Conservation (phyloP, 2,113 vertebrate genomes). For the Caloenas nicobarica region DNA sequence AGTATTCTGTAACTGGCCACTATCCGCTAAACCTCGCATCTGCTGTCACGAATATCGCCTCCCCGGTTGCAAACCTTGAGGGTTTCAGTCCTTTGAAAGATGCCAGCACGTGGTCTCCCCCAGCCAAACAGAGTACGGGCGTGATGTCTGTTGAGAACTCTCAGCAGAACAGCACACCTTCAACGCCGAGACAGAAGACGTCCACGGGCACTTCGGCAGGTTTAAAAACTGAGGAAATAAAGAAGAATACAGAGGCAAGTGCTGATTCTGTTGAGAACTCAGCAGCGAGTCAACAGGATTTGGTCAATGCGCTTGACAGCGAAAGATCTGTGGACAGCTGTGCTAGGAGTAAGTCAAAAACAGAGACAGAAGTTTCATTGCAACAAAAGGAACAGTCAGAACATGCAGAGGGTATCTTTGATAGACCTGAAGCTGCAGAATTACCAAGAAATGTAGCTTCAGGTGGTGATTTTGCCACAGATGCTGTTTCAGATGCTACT, state of each 20-base stretch:
- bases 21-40: constrained; percentile 76
- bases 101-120: constrained; percentile 64
- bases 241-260: constrained; percentile 40
- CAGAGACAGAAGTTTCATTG: constrained; percentile 13
- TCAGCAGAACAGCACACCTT: not conserved
- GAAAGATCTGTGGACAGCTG: constrained; percentile 9
- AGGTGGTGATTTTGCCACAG: constrained; percentile 36
- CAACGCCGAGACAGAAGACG: constrained; percentile 13
- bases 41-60: constrained; percentile 49
- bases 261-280: not conserved
- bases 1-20: constrained; percentile 80
- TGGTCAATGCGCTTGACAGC: not conserved
- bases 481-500: constrained; percentile 35
- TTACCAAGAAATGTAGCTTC: constrained; percentile 8
- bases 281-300: constrained; percentile 19
- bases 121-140: constrained; percentile 32
- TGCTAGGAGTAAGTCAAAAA: constrained; percentile 45
- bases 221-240: constrained; percentile 55
- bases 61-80: constrained; percentile 70
- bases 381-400: constrained; percentile 50
- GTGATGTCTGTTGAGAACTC: constrained; percentile 31
- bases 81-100: constrained; percentile 78
- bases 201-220: constrained; percentile 34
- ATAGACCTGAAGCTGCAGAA: constrained; percentile 46
- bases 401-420: not conserved